phyloP scores from a whole-genome alignment of 1,140 invertebrate species.

The Microplitis mediator region DNA sequence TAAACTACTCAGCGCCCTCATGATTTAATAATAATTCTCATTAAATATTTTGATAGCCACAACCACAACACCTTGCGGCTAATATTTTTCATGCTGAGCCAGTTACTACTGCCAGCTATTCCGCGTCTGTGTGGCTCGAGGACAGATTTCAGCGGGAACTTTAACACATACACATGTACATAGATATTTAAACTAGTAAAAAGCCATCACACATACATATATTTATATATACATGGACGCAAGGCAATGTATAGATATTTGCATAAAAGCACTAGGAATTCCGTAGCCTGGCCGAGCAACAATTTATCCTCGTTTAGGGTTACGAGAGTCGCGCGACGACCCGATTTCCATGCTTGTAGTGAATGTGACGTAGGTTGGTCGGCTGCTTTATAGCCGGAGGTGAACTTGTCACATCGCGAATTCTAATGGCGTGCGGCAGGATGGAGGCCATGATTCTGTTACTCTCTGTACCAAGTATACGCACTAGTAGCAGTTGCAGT shows the following conservation, averaged over 20 bases:
- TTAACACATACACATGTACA: background rate
- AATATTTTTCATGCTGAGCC: slow-evolving; percentile 1
- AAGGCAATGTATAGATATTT: too few species aligned
- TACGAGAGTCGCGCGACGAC: background rate
- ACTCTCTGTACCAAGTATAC: background rate
- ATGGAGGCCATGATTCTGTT: background rate
- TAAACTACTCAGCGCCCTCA: background rate
- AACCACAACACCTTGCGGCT: background rate
- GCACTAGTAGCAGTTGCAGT: too few species aligned
- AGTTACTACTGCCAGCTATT: too few species aligned
- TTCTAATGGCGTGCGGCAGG: slow-evolving; percentile 27
- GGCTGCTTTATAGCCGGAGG: slow-evolving; percentile 33
- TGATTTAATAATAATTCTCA: slow-evolving; percentile 13
- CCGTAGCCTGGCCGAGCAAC: slow-evolving; percentile 17
- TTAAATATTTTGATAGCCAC: slow-evolving; percentile 14
- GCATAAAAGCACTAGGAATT: background rate
- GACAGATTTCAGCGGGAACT: slow-evolving; percentile 4
- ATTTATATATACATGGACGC: background rate
- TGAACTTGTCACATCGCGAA: slow-evolving; percentile 37
- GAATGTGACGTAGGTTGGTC: background rate
- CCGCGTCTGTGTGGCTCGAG: background rate
- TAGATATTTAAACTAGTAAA: background rate
- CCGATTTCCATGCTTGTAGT: background rate
- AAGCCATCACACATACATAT: background rate
- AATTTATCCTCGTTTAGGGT: slow-evolving; percentile 36